These are phyloP conservation scores for Melanotaenia trifasciata DNA, from an alignment of 2,797 vertebrate species.

Conservation along the genomic window DNA sequence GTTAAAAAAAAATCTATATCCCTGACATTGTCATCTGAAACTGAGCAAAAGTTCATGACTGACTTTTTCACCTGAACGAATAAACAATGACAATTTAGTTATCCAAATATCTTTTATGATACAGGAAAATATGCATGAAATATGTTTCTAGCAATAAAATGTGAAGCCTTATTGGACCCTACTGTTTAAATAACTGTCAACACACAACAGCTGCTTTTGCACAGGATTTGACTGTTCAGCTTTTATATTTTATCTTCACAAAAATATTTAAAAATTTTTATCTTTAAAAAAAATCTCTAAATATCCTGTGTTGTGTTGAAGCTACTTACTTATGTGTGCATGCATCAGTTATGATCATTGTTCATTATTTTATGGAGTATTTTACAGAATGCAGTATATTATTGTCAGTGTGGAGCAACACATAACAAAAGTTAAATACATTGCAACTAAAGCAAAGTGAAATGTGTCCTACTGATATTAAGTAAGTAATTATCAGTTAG, in stretches of 20 bases:
- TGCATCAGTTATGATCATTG: constrained; percentile 4
- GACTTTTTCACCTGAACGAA: constrained; percentile 1
- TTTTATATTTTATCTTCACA: background rate
- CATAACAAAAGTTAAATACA: constrained; percentile 2
- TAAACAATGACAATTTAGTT: background rate
- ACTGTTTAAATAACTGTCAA: background rate
- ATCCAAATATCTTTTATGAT: background rate
- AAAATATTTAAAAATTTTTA: background rate
- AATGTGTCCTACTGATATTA: constrained; percentile 2
- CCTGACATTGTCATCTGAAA: background rate
- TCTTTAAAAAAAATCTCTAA: background rate
- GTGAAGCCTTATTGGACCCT: background rate
- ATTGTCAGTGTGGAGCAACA: background rate
- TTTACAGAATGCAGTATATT: constrained; percentile 11
- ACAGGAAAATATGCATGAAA: constrained; percentile 1
- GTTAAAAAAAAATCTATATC: too few relatives aligned
- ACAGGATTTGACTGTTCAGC: background rate
- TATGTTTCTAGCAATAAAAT: background rate
- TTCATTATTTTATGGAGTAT: constrained; percentile 15
- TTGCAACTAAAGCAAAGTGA: constrained; percentile 13
- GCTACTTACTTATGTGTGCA: background rate
- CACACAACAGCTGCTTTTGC: constrained; percentile 1
- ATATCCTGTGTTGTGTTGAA: background rate
- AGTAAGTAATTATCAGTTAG: background rate
- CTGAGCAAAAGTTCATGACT: background rate